phyloP scores from a whole-genome alignment of 2,888 invertebrate genomes.

The Pseudococcus jackbeardsleyi region DNA sequence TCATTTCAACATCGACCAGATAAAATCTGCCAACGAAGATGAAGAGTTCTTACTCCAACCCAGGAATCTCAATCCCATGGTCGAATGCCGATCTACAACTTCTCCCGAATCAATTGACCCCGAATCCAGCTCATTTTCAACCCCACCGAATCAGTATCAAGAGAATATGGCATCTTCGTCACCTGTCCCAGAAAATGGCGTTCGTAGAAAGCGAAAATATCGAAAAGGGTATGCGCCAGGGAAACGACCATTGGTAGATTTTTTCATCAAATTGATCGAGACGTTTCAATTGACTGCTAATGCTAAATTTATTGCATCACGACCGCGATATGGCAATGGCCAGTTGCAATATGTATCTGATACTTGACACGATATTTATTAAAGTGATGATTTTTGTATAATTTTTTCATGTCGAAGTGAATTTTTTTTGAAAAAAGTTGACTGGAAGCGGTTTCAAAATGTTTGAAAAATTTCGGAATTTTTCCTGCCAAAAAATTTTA shows the following conservation, averaged over 20 bases:
- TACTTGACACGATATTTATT: constrained; percentile 15
- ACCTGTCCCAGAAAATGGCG: neutral
- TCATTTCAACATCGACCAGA: neutral
- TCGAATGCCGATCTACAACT: no score
- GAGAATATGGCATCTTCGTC: neutral
- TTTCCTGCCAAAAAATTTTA: no score
- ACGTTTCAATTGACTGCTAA: constrained; percentile 31
- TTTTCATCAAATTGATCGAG: constrained; percentile 54
- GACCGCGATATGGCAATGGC: constrained; percentile 10
- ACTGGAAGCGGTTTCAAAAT: no score
- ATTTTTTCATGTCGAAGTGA: no score
- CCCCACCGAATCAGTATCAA: neutral
- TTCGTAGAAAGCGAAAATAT: neutral
- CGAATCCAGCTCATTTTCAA: neutral
- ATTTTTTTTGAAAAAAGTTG: no score
- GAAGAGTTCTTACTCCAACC: neutral
- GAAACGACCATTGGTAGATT: constrained; percentile 55
- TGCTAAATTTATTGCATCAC: constrained; percentile 17
- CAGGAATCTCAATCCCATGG: neutral
- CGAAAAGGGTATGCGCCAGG: constrained; percentile 52
- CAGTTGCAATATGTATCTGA: neutral
- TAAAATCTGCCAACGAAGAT: neutral
- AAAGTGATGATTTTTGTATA: no score
- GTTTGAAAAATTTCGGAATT: no score
- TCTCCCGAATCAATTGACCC: neutral